A percentile compares a stretch with the other conserved stretches of the same genome.
Evolutionary conservation across 2,113 vertebrate species (phyloP).

Genomic region (Cinclus cinclus): DNA sequence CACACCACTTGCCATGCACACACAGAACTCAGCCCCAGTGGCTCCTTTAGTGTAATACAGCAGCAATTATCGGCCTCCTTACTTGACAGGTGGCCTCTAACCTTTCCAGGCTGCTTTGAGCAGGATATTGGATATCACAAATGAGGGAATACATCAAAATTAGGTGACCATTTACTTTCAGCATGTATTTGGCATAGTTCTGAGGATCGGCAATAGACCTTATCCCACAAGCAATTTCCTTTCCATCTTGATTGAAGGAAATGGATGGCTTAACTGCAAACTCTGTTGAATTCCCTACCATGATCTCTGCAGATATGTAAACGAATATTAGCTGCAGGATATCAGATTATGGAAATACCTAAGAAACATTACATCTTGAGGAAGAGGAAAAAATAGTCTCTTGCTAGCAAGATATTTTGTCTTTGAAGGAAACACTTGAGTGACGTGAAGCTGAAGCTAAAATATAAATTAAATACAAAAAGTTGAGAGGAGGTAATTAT

Average conservation of each 20-base stretch:
- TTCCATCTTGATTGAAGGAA: constrained; percentile 31
- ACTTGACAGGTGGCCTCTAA: background rate
- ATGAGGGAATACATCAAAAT: constrained; percentile 10
- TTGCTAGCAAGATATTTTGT: constrained; percentile 43
- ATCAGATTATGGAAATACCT: constrained; percentile 58
- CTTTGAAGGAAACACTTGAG: constrained; percentile 50
- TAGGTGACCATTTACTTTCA: constrained; percentile 25
- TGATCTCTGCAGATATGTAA: constrained; percentile 15
- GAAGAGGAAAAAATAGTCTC: background rate
- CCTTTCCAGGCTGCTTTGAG: background rate
- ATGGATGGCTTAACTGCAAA: background rate
- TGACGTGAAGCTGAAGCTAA: constrained; percentile 20
- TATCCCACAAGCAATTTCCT: constrained; percentile 23
- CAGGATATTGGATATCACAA: background rate
- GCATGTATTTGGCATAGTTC: background rate
- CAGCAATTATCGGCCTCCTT: background rate
- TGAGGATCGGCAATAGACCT: background rate
- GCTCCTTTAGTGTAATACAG: background rate
- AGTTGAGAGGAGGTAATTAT: constrained; percentile 49
- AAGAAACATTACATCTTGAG: constrained; percentile 30
- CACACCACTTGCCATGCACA: background rate
- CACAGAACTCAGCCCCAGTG: background rate
- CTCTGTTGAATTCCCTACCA: background rate
- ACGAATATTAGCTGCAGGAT: constrained; percentile 49
- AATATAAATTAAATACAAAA: constrained; percentile 64